Evolutionary conservation across 1,140 invertebrate species (phyloP).

Genomic region (Hestina assimilis): DNA sequence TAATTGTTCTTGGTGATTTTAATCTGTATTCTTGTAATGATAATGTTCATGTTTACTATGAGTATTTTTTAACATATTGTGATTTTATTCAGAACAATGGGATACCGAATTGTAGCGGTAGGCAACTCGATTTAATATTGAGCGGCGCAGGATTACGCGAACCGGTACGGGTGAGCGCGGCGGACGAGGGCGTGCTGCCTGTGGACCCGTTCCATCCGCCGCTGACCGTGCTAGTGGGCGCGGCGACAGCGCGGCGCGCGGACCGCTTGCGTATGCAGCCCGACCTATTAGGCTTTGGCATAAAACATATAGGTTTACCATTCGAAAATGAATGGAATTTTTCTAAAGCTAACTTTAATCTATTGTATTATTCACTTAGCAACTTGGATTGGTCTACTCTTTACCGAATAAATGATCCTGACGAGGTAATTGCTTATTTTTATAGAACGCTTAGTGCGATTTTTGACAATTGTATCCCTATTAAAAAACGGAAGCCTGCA

Average conservation of each 20-base stretch:
- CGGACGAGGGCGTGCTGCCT: slow-evolving; percentile 14
- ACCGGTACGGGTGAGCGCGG: slow-evolving; percentile 3
- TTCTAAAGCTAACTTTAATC: slow-evolving; percentile 18
- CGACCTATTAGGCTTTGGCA: not conserved
- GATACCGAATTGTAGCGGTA: slow-evolving; percentile 21
- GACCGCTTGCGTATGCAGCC: not conserved
- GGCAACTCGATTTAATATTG: slow-evolving; percentile 30
- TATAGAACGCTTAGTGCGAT: slow-evolving; percentile 1
- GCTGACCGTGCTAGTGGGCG: too few relatives aligned
- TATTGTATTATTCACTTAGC: not conserved
- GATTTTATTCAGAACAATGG: too few relatives aligned
- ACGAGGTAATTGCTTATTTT: slow-evolving; percentile 13
- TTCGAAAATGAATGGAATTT: slow-evolving; percentile 17
- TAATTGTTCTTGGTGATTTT: too few relatives aligned
- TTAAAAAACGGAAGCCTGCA: not conserved
- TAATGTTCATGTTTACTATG: too few relatives aligned
- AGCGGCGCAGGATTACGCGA: not conserved
- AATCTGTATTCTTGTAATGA: too few relatives aligned
- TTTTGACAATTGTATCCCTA: not conserved
- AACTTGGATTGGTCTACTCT: slow-evolving; percentile 15
- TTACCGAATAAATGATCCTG: slow-evolving; percentile 10
- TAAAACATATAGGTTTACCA: not conserved
- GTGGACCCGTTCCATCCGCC: slow-evolving; percentile 12
- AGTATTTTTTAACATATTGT: too few relatives aligned
- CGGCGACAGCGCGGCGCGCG: not conserved